phyloP scores from a whole-genome alignment of 2,888 invertebrate species.

The Rhingia campestris region DNA sequence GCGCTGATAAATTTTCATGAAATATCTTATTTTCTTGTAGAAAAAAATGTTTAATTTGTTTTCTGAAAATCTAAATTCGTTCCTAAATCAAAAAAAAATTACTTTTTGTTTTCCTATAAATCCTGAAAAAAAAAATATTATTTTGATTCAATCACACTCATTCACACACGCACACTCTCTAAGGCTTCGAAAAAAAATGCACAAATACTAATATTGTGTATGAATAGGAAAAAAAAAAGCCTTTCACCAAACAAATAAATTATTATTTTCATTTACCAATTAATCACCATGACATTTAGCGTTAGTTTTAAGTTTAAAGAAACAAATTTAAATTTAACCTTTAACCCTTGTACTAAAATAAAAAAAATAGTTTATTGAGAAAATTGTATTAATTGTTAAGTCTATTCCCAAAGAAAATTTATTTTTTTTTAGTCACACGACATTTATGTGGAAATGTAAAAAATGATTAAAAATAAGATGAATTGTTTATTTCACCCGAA shows the following conservation, averaged over 20 bases:
- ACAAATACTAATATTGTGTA: constrained; percentile 55
- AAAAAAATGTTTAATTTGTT: not conserved
- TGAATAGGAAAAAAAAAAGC: constrained; percentile 47
- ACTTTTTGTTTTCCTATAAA: not conserved
- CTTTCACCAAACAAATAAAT: constrained; percentile 52
- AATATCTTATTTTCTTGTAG: too few species aligned
- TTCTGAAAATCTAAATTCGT: not conserved
- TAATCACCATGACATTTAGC: constrained; percentile 58
- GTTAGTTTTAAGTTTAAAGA: constrained; percentile 47
- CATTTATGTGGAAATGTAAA: constrained; percentile 26
- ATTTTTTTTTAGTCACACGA: constrained; percentile 47
- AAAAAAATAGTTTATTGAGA: not conserved
- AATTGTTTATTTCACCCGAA: constrained; percentile 78
- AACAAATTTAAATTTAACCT: constrained; percentile 49
- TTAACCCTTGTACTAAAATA: constrained; percentile 46
- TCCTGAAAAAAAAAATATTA: constrained; percentile 42
- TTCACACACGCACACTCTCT: constrained; percentile 73
- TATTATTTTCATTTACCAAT: constrained; percentile 27
- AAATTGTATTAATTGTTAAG: constrained; percentile 37
- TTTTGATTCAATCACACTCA: constrained; percentile 72
- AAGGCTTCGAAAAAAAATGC: constrained; percentile 48
- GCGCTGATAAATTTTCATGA: too few species aligned
- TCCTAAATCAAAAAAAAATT: not conserved
- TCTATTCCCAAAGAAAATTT: constrained; percentile 43
- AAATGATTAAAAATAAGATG: constrained; percentile 19